Conservation (phyloP, 1,140 invertebrate species). For the Solenopsis invicta region DNA sequence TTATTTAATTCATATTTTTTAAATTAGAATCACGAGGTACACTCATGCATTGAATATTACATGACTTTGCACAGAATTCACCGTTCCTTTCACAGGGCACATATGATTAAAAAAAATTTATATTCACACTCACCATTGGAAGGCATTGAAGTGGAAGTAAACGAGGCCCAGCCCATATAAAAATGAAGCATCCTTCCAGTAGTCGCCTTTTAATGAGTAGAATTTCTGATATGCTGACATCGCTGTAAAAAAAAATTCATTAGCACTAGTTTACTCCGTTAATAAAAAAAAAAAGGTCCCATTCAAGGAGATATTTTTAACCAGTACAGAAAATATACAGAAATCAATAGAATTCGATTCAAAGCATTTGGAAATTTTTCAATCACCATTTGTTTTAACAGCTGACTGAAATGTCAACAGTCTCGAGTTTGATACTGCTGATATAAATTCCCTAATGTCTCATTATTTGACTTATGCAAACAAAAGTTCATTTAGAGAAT, state of each 20-base stretch:
- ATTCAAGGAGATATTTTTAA: background rate
- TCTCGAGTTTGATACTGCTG: background rate
- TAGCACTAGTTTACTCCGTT: background rate
- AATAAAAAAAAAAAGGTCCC: background rate
- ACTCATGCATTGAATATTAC: background rate
- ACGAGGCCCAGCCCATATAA: conserved; percentile 97
- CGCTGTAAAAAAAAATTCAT: conserved; percentile 87
- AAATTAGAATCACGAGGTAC: background rate
- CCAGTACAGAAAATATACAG: background rate
- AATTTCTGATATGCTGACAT: conserved; percentile 98
- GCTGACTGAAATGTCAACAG: background rate
- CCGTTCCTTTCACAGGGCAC: background rate
- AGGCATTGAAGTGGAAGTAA: conserved; percentile 98
- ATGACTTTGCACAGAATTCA: background rate
- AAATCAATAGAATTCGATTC: background rate
- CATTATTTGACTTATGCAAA: background rate
- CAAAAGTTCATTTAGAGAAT: background rate
- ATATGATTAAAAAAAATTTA: conserved; percentile 13
- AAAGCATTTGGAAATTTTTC: background rate
- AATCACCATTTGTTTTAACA: background rate
- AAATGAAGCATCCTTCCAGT: conserved; percentile 97
- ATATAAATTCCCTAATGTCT: background rate
- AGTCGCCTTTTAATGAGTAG: conserved; percentile 92
- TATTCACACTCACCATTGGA: conserved; percentile 94
- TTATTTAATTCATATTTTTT: background rate